Percentiles rank a stretch among this genome's conserved stretches.
Evolutionary conservation across 2,888 invertebrate genomes (phyloP).

Genomic region (Nephrocerus scutellatus): DNA sequence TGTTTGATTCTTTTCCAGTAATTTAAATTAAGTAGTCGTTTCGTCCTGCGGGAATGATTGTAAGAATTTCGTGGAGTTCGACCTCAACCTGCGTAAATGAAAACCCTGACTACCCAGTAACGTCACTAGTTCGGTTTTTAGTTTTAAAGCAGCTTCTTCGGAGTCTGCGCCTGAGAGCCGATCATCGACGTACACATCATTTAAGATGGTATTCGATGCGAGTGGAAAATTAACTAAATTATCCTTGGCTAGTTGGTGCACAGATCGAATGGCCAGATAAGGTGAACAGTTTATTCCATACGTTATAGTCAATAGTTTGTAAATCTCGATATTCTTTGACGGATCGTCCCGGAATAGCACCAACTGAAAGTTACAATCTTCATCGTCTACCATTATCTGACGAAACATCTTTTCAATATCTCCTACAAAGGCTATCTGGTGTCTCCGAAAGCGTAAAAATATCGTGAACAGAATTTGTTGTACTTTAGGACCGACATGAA

Average conservation of each 20-base stretch:
- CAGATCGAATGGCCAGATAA: constrained; percentile 16
- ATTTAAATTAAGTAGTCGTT: no score
- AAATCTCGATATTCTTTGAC: no score
- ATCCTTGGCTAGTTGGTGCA: constrained; percentile 16
- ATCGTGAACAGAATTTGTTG: constrained; percentile 14
- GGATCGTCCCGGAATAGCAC: constrained; percentile 13
- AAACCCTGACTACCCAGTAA: no score
- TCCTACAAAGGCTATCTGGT: constrained; percentile 19
- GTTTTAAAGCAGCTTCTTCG: constrained; percentile 6
- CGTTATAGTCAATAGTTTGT: constrained; percentile 14
- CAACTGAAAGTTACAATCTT: constrained; percentile 16
- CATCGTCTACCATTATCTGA: constrained; percentile 15
- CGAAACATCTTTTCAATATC: constrained; percentile 21
- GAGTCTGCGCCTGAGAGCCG: constrained; percentile 12
- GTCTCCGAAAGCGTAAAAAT: constrained; percentile 13
- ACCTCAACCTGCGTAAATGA: no score
- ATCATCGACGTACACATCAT: constrained; percentile 20
- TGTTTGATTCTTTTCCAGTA: no score
- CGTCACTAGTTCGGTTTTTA: no score
- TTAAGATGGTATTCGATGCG: constrained; percentile 12
- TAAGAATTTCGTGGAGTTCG: no score
- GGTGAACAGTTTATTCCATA: constrained; percentile 19
- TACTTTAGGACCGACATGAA: constrained; percentile 20
- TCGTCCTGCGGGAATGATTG: no score
- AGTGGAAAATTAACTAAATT: constrained; percentile 11